Percentiles rank a stretch among this genome's conserved stretches.
These are phyloP conservation scores for Myxocyprinus asiaticus DNA, from an alignment of 2,113 vertebrate species.

Conservation along the genomic window DNA sequence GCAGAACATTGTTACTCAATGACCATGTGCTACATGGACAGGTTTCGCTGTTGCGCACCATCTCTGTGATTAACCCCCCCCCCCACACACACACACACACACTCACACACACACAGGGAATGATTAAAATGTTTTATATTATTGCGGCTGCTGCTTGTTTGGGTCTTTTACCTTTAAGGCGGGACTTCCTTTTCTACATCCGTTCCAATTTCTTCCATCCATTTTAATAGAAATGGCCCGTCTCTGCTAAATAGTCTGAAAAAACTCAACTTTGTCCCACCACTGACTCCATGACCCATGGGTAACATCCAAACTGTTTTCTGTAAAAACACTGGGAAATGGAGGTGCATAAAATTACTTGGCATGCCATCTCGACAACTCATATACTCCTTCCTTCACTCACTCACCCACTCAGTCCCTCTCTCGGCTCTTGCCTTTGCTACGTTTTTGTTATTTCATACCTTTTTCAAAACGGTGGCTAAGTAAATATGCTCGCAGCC, in stretches of 20 bases:
- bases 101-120: too few relatives aligned
- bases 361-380: slow-evolving; percentile 47
- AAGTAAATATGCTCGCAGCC: slow-evolving; percentile 17
- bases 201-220: slow-evolving; percentile 35
- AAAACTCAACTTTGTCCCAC: slow-evolving; percentile 48
- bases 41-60: slow-evolving; percentile 22
- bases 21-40: too few relatives aligned
- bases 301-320: slow-evolving; percentile 66
- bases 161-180: neutral
- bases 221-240: slow-evolving; percentile 29
- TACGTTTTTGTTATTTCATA: slow-evolving; percentile 37
- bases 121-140: too few relatives aligned
- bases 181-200: neutral
- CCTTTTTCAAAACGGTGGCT: slow-evolving; percentile 36
- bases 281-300: slow-evolving; percentile 42
- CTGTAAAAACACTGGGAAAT: slow-evolving; percentile 68
- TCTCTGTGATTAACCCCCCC: neutral
- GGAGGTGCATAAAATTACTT: slow-evolving; percentile 67
- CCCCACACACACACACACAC: too few relatives aligned
- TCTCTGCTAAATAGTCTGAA: slow-evolving; percentile 35
- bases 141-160: too few relatives aligned
- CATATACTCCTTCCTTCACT: slow-evolving; percentile 18
- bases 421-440: slow-evolving; percentile 10
- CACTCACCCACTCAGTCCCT: slow-evolving; percentile 12
- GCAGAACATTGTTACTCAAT: too few relatives aligned